Evolutionary conservation across 35 echinoderm and acorn worm species (phyloP).

Genomic region (Lytechinus variegatus): DNA sequence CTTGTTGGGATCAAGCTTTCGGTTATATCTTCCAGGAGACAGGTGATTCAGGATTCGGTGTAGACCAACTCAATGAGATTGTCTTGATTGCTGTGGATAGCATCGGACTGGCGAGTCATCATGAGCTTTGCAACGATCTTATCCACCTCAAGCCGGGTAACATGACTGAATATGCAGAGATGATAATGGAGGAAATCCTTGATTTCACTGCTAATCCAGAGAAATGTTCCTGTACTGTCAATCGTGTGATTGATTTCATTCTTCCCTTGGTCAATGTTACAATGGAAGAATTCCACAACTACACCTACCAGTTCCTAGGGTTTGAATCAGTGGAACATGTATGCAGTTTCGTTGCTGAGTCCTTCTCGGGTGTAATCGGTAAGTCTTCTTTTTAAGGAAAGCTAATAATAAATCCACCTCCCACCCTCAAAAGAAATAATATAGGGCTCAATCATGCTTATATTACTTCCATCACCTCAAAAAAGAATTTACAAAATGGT

Average conservation of each 20-base stretch:
- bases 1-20: constrained; percentile 38
- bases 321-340: not conserved
- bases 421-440: no score
- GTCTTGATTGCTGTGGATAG: not conserved
- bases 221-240: not conserved
- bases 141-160: no score
- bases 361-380: constrained; percentile 25
- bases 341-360: not conserved
- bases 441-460: no score
- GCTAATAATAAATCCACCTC: no score
- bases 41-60: not conserved
- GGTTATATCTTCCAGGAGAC: not conserved
- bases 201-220: not conserved
- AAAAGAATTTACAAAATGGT: no score
- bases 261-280: constrained; percentile 25
- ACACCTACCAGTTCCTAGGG: not conserved
- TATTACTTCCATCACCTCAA: no score
- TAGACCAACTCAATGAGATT: constrained; percentile 21
- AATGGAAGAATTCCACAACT: not conserved
- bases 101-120: not conserved
- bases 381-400: not conserved
- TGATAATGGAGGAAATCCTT: not conserved
- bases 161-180: not conserved
- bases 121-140: constrained; percentile 14
- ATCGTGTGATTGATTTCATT: constrained; percentile 1